Base-by-base conservation (phyloP, 2,797 vertebrate genomes). In the Spinibarbus caldwelli region DNA sequence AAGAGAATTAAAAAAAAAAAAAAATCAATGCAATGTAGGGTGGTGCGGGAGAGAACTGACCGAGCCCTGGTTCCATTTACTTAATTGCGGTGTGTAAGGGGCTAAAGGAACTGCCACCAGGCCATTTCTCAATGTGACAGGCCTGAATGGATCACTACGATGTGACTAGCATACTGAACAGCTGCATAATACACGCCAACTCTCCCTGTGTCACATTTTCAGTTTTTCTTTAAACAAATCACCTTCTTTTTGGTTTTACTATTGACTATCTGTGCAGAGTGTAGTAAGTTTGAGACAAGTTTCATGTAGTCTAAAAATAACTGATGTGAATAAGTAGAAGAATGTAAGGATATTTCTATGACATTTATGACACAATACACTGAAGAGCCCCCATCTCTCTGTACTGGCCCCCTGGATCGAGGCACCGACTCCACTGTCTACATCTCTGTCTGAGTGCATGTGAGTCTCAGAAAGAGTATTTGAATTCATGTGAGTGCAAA, bases 1-100 rank as follows among this genome's bases (percentile, higher is more conserved):
- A 68, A 38, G 54, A 59, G 54, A 77, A 86, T 85, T 89, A n/a
- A n/a, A n/a, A n/a, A n/a, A n/a, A n/a, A n/a, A n/a, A 38, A 85
- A 66, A 90, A 87, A 86, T 82, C 91, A 93, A 94, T 95, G 29
- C 90, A 77, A 92, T 94, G 84, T 81, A 45, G 88, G 91, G 88
- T 89, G 87, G 9, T 41, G 70, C 14, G 86, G 62, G 90, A 91
- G 90, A 91, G 88, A 38, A 47, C 66, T 23, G 87, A 86, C 87
- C 89, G 89, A 92, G 88, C 70, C 72, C 86, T 84, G 86, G 82
- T 68, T 88, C 87, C 87, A 89, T 90, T 86, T 91, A 81, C 83
- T 88, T 87, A 84, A 92, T 86, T 89, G 89, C 79, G 19, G 47
- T 47, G 71, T 19, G 78, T 84, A 67, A 52, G 52, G 64, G 81